Conservation (phyloP, 2,888 invertebrate genomes). For the Cephus pygmeus region DNA sequence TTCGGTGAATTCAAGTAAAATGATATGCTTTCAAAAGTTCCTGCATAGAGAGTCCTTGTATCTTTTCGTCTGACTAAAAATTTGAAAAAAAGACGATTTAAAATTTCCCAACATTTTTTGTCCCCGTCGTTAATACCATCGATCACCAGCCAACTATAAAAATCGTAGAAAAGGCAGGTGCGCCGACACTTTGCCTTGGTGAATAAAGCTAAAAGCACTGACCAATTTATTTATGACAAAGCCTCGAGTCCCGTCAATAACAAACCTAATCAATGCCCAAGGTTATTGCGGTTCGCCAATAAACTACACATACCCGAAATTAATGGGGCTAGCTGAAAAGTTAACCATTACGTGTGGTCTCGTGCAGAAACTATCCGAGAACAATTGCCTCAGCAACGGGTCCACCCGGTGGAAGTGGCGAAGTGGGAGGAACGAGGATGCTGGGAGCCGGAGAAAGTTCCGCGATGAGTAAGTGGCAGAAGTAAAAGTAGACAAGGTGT, state of each 20-base stretch:
- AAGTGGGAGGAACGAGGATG: slow-evolving; percentile 25
- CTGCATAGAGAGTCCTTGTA: not conserved
- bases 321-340: slow-evolving; percentile 41
- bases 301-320: slow-evolving; percentile 44
- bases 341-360: slow-evolving; percentile 38
- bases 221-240: not conserved
- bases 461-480: slow-evolving; percentile 15
- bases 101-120: not conserved
- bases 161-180: not conserved
- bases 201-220: not conserved
- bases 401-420: slow-evolving; percentile 22
- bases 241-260: not conserved
- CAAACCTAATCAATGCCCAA: slow-evolving; percentile 30
- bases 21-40: not conserved
- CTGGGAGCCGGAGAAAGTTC: slow-evolving; percentile 10
- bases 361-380: slow-evolving; percentile 47
- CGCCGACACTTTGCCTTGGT: not conserved
- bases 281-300: slow-evolving; percentile 41
- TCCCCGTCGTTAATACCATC: not conserved
- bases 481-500: slow-evolving; percentile 26
- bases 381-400: slow-evolving; percentile 44
- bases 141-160: not conserved
- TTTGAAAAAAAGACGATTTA: not conserved
- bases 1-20: not conserved
- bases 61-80: not conserved